Percentiles rank a stretch among this genome's conserved stretches.
Conservation (phyloP, 2,113 vertebrate species). For the Microtus richardsoni region DNA sequence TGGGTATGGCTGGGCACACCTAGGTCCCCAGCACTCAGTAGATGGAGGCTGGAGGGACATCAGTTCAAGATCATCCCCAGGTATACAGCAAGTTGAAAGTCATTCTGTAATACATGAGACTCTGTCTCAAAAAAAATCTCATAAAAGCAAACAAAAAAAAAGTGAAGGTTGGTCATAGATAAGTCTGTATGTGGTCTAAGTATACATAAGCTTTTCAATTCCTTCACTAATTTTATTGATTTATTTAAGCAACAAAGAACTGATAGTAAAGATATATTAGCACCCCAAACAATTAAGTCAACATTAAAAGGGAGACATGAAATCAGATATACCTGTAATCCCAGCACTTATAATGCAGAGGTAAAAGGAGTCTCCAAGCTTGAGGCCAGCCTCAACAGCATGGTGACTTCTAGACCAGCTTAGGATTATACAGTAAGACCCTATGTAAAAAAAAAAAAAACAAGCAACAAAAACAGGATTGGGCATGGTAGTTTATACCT, state of each 20-base stretch:
- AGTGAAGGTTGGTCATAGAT: background rate
- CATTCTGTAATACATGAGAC: background rate
- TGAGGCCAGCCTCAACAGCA: background rate
- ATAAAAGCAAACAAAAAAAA: too few relatives aligned
- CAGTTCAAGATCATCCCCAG: background rate
- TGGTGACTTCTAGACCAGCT: background rate
- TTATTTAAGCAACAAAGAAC: constrained; percentile 30
- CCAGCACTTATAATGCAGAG: background rate
- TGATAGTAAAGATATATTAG: background rate
- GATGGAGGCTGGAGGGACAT: background rate
- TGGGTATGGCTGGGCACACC: background rate
- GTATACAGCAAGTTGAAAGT: background rate
- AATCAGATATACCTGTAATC: background rate
- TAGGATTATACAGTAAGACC: background rate
- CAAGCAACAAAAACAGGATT: background rate
- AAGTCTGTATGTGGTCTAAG: background rate
- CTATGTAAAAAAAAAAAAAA: background rate
- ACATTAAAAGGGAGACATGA: background rate
- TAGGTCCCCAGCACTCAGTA: background rate
- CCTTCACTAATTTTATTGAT: background rate
- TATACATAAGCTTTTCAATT: background rate
- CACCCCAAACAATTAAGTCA: background rate
- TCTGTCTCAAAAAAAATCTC: background rate
- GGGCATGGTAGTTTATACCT: too few relatives aligned
- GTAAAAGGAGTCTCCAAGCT: background rate